Evolutionary conservation across 2,888 invertebrate genomes (phyloP).

Genomic region (Stenodera caucasica): DNA sequence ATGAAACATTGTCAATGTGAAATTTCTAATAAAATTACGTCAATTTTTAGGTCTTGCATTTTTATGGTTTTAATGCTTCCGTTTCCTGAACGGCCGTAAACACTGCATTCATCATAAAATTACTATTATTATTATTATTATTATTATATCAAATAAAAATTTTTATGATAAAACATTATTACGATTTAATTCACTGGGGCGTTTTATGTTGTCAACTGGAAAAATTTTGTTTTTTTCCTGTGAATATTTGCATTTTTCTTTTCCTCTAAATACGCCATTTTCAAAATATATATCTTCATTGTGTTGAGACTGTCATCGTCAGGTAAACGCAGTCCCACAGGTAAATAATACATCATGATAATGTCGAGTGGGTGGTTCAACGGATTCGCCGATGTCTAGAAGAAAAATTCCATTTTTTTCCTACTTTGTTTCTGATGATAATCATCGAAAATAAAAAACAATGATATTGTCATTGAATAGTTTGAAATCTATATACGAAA

Average conservation of each 20-base stretch:
- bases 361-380: conserved; percentile 23
- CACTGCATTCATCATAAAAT: conserved; percentile 3
- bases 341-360: conserved; percentile 31
- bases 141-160: conserved; percentile 9
- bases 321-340: conserved; percentile 30
- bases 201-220: neutral
- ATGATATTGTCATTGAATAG: conserved; percentile 3
- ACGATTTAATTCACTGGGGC: conserved; percentile 14
- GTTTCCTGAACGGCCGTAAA: neutral
- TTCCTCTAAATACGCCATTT: conserved; percentile 24
- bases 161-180: conserved; percentile 11
- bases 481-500: conserved; percentile 6
- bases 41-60: too few species aligned
- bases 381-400: conserved; percentile 13
- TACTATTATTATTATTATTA: neutral
- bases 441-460: conserved; percentile 13
- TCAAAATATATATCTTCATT: conserved; percentile 29
- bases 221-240: neutral
- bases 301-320: conserved; percentile 28
- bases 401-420: neutral
- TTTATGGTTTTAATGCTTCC: conserved; percentile 4
- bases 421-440: neutral
- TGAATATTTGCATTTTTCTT: neutral
- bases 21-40: too few species aligned
- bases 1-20: neutral